Base-by-base conservation (phyloP, 2,888 invertebrate species). In the Ferdinandea cuprea region DNA sequence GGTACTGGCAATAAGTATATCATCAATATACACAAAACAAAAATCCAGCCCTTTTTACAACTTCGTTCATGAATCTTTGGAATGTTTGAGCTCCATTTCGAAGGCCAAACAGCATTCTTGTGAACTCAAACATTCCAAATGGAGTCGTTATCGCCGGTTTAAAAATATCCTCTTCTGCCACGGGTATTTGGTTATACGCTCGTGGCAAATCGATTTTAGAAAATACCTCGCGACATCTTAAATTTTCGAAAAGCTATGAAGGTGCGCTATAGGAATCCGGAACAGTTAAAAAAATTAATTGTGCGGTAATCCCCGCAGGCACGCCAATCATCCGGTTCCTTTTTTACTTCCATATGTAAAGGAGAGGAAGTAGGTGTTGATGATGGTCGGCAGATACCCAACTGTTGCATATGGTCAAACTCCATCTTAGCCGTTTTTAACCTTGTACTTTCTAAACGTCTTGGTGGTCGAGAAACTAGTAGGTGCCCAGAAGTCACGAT, bases 111-210 rank as follows among this genome's bases (percentile, higher is more conserved):
- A n/a, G n/a, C n/a, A n/a, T n/a, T 9, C 11, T 42, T 0, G 79
- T 17, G 52, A 86, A 88, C 72, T 89, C 89, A 65, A 86, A 89
- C 3, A 89, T 58, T 4, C 89, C 89, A 66, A 89, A 88, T 0
- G 89, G 88, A 0, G 89, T 89, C 0, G 74, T 87, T 3, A 89
- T 87, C 0, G 88, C 89, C 2, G 89, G 88, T 74, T 90, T 90
- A 0, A 42, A 83, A 8, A 89, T 85, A 71, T 89, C 87, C 13
- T 86, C 87, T 17, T 80, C 59, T 3, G 61, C 76, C 3, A 90
- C 86, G 0, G 88, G 88, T 17, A 91, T 88, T 35, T 90, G 88
- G 61, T 89, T 85, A 65, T 87, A 91, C 0, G 89, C 89, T 25
- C 79, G 58, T 7, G 65, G 28, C 13, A 88, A 69, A 79, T 88